A percentile compares a stretch with the other conserved stretches of the same genome.
These are phyloP conservation scores for Plumapathes pennacea DNA, from an alignment of 92 coral and sea anemone species.

Conservation along the genomic window DNA sequence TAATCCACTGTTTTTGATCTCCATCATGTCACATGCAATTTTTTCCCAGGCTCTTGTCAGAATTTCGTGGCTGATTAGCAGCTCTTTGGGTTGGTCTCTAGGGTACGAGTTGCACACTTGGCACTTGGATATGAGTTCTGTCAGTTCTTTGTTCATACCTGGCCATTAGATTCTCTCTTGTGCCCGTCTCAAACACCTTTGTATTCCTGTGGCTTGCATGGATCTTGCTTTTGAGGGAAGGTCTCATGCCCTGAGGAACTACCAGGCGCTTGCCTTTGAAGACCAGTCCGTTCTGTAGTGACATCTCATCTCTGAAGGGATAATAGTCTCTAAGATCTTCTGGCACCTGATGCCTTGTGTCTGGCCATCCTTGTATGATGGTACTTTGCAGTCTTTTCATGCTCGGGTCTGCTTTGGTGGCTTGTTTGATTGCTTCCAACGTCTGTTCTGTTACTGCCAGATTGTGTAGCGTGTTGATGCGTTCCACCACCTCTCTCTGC, in stretches of 20 bases:
- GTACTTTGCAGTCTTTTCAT: constrained; percentile 8
- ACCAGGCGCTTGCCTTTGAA: constrained; percentile 27
- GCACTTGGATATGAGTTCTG: background rate
- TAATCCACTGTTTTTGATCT: constrained; percentile 3
- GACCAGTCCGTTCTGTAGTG: constrained; percentile 16
- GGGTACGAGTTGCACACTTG: background rate
- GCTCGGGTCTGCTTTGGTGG: constrained; percentile 8
- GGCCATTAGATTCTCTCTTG: constrained; percentile 39
- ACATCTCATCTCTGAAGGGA: constrained; percentile 27
- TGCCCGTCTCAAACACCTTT: constrained; percentile 19
- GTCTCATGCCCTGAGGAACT: constrained; percentile 24
- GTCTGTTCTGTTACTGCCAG: too few species aligned
- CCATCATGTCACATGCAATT: background rate
- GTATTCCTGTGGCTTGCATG: constrained; percentile 27
- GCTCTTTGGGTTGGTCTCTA: background rate
- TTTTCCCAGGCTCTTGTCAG: background rate
- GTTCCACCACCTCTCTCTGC: too few species aligned
- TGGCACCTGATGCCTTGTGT: constrained; percentile 5
- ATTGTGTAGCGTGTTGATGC: too few species aligned
- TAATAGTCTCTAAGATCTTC: constrained; percentile 14
- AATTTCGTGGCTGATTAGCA: background rate
- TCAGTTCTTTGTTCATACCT: constrained; percentile 10
- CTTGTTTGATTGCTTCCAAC: constrained; percentile 22
- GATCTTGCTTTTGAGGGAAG: constrained; percentile 14
- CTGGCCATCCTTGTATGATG: constrained; percentile 33